Base-by-base conservation (phyloP, 2,888 invertebrate species). In the Sylvicola cinctus region DNA sequence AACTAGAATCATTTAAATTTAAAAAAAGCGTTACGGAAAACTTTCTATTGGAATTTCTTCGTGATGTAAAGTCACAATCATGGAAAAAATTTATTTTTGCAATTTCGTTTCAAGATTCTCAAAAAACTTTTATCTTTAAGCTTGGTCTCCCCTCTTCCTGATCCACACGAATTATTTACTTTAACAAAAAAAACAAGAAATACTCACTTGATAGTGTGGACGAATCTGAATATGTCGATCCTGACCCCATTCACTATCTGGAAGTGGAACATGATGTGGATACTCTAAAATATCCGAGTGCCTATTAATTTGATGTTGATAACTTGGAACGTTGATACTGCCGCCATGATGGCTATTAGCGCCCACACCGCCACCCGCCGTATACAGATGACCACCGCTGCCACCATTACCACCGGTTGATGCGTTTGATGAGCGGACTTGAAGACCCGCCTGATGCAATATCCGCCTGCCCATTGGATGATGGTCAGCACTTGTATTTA, bases 181-280 rank as follows among this genome's bases (percentile, higher is more conserved):
- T n/a, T n/a, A n/a, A n/a, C n/a, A n/a, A 20, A 20, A 8, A 20
- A 20, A 20, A 20, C 20, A 13, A n/a, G 10, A 28, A 8, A 4
- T 13, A 39, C 40, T 38, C 36, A 69, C 69, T 68, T 70, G 70
- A 60, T 70, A 69, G 55, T 66, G 64, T 54, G 66, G 66, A 56
- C 70, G 64, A 54, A 69, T 52, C 52, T 68, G 68, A 28, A 28
- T 28, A 49, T 67, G 66, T 46, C 66, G 61, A 57, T 68, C 67
- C 46, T 61, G 68, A 36, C 67, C 69, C 58, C 64, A 68, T 57
- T 70, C 70, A 50, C 70, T 68, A 58, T 70, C 70, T 42, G 70
- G 69, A 58, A 70, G 58, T 55, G 64, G 65, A 55, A 70, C 68
- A 55, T 68, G 68, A 49, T 68, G 70, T 47, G 70, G 70, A 49